Base-by-base conservation (phyloP, 2,113 vertebrate genomes). In the Turnix velox region DNA sequence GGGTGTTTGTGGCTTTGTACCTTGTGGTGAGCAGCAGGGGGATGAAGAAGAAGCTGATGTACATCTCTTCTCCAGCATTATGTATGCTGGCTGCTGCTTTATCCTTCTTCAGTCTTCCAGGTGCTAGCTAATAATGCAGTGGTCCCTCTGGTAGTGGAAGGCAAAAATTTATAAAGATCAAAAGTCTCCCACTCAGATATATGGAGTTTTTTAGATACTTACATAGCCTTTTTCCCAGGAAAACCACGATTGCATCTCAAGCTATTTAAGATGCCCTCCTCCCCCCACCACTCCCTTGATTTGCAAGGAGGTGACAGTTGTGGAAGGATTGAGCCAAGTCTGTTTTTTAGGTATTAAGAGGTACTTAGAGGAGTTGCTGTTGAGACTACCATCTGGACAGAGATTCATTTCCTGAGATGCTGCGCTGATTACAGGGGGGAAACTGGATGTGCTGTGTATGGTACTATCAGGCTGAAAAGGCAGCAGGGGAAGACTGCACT, bases 361-460 rank as follows among this genome's bases (percentile, higher is more conserved):
- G 73, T 96, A 91, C 89, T 96, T 96, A 93, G n/a, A 87, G 45
- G 69, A 80, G 94, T 95, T 97, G 94, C 88, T 97, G 94, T 96
- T 89, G 95, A 94, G 88, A 89, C 71, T 72, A 84, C 98, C 97
- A 98, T 98, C 97, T 98, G 98, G 97, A 92, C 81, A 63, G 85
- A 71, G 82, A 90, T 92, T 84, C 8, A 39, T 93, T 88, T 93
- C 35, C 59, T 57, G 62, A 58, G 69, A 24, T 88, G 69, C 46
- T 78, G 33, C 0, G 2, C 35, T 6, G 7, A 24, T 84, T 94
- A 43, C 31, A 43, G 62, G 37, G 74, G 74, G 10, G 66, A 61
- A 58, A 43, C 49, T 37, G 7, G 11, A 28, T 55, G 39, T 12
- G 3, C 4, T 6, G 13, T 49, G 31, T 75, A 6, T 0, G 2